Evolutionary conservation across 2,888 invertebrate species (phyloP).

Genomic region (Thalpophila matura): DNA sequence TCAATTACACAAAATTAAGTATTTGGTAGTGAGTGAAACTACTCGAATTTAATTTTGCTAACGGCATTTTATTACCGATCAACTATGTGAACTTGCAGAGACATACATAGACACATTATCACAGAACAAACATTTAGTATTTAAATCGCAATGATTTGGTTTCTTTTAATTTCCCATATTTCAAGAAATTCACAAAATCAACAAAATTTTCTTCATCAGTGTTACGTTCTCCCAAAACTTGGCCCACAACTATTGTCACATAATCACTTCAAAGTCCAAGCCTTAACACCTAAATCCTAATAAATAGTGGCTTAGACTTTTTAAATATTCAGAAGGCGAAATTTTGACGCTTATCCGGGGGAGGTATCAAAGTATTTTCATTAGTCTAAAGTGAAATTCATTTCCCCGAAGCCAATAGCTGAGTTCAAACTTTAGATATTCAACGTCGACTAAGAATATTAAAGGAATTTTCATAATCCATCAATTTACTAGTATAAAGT

Average conservation of each 20-base stretch:
- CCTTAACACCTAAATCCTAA: conserved; percentile 23
- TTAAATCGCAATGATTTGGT: no score
- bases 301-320: conserved; percentile 47
- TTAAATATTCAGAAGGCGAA: conserved; percentile 66
- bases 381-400: conserved; percentile 86
- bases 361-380: conserved; percentile 86
- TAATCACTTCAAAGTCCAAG: conserved; percentile 7
- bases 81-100: no score
- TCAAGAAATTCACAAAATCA: no score
- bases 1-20: no score
- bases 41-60: no score
- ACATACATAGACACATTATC: no score
- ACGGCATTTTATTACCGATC: no score
- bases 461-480: conserved; percentile 87
- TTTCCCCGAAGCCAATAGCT: conserved; percentile 80
- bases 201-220: no score
- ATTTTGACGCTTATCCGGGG: conserved; percentile 71
- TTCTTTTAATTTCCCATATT: no score
- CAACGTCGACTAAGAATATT: conserved; percentile 75
- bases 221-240: conserved; percentile 2
- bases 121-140: no score
- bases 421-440: conserved; percentile 79
- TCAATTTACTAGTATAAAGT: conserved; percentile 71
- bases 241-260: conserved; percentile 8
- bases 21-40: no score